These are phyloP conservation scores for Vulpes vulpes DNA, from an alignment of 2,113 vertebrate species.

Conservation along the genomic window DNA sequence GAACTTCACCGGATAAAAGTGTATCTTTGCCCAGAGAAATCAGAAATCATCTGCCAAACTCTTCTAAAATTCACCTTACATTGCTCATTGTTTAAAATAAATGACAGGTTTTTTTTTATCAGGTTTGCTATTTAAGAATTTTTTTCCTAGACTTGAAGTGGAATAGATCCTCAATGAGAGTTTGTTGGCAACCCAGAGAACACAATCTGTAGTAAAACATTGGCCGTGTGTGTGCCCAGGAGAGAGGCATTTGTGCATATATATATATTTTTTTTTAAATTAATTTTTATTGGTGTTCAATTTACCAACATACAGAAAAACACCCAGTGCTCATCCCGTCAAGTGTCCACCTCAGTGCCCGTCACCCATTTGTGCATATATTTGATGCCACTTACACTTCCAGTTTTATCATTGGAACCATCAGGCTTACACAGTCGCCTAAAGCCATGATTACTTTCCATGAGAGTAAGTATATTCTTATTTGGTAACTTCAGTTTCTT, in stretches of 20 bases:
- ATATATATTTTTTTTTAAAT: too few relatives aligned
- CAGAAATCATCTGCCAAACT: background rate
- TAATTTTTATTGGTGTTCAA: too few relatives aligned
- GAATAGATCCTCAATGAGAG: background rate
- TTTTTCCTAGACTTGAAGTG: background rate
- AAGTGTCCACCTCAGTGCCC: too few relatives aligned
- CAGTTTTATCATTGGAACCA: background rate
- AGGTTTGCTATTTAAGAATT: background rate
- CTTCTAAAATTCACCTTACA: background rate
- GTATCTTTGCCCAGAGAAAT: background rate
- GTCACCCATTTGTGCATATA: background rate
- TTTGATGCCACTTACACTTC: background rate
- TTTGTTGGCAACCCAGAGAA: background rate
- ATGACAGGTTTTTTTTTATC: background rate
- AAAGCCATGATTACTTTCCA: background rate
- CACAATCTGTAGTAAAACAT: background rate
- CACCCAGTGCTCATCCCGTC: too few relatives aligned
- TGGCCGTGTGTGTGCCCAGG: background rate
- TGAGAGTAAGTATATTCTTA: conserved; percentile 45
- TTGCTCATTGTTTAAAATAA: background rate
- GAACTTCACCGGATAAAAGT: background rate
- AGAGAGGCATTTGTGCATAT: background rate
- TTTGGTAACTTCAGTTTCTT: background rate
- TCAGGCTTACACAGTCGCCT: background rate
- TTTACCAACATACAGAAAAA: too few relatives aligned